These are phyloP conservation scores for Leucophenga varia DNA, from an alignment of 1,140 invertebrate species.

Conservation along the genomic window DNA sequence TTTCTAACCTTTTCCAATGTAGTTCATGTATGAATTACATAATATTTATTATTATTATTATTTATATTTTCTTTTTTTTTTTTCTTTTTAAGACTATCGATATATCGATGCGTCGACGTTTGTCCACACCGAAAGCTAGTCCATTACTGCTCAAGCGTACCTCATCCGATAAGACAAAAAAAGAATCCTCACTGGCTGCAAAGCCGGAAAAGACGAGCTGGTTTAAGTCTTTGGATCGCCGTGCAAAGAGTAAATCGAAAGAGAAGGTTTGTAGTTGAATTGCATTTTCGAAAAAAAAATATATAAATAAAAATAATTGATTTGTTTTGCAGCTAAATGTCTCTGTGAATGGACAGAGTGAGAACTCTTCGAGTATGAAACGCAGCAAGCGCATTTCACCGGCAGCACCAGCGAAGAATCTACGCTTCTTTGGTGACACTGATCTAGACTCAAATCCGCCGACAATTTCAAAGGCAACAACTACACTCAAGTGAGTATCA, in stretches of 20 bases:
- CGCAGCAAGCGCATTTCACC: conserved; percentile 55
- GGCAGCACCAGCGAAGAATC: conserved; percentile 64
- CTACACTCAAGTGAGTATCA: conserved; percentile 58
- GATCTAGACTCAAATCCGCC: conserved; percentile 69
- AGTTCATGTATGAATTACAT: conserved; percentile 4
- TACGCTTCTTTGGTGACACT: conserved; percentile 80
- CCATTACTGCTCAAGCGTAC: conserved; percentile 57
- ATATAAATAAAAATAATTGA: too few species aligned
- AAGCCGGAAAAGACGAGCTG: conserved; percentile 59
- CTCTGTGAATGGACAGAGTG: conserved; percentile 54
- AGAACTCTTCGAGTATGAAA: conserved; percentile 56
- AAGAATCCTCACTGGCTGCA: conserved; percentile 28
- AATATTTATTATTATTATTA: conserved; percentile 1
- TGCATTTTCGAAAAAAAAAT: not conserved
- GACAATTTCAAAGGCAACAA: conserved; percentile 60
- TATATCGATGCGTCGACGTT: conserved; percentile 64
- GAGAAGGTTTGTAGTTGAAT: conserved; percentile 42
- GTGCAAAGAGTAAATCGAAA: conserved; percentile 58
- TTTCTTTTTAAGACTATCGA: conserved; percentile 33
- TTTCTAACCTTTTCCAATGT: not conserved
- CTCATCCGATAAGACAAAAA: conserved; percentile 41
- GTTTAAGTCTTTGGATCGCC: conserved; percentile 67
- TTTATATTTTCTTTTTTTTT: not conserved
- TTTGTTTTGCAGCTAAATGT: conserved; percentile 30
- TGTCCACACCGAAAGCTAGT: conserved; percentile 73